Conservation (phyloP, 2,797 vertebrate genomes). For the Sarcophilus harrisii region DNA sequence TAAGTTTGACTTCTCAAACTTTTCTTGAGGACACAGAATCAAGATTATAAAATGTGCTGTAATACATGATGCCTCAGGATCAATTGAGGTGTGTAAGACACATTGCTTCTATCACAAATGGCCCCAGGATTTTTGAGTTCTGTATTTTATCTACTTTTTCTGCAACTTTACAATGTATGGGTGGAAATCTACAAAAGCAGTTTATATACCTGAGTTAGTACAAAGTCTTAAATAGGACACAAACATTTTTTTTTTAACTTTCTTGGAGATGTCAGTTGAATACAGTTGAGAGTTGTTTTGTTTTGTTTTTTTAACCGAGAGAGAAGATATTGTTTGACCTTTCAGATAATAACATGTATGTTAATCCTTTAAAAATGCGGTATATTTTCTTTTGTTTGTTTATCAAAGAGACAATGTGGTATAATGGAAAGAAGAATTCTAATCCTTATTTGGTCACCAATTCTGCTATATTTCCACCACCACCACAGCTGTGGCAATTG, state of each 20-base stretch:
- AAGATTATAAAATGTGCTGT: neutral
- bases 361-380: neutral
- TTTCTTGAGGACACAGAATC: neutral
- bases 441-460: neutral
- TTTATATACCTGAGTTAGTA: neutral
- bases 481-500: too few species aligned
- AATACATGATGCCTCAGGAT: neutral
- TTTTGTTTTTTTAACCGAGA: neutral
- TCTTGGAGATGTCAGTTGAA: neutral
- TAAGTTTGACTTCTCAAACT: neutral
- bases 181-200: neutral
- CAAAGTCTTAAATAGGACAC: neutral
- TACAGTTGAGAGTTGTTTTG: neutral
- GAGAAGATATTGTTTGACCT: neutral
- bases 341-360: neutral
- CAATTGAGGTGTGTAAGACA: neutral
- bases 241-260: neutral
- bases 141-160: neutral
- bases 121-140: neutral
- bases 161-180: neutral
- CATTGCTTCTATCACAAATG: neutral
- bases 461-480: neutral
- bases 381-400: neutral
- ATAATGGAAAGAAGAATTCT: neutral
- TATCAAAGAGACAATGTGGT: neutral